phyloP scores from a whole-genome alignment of 2,888 invertebrate species.

The Tenthredo livida region DNA sequence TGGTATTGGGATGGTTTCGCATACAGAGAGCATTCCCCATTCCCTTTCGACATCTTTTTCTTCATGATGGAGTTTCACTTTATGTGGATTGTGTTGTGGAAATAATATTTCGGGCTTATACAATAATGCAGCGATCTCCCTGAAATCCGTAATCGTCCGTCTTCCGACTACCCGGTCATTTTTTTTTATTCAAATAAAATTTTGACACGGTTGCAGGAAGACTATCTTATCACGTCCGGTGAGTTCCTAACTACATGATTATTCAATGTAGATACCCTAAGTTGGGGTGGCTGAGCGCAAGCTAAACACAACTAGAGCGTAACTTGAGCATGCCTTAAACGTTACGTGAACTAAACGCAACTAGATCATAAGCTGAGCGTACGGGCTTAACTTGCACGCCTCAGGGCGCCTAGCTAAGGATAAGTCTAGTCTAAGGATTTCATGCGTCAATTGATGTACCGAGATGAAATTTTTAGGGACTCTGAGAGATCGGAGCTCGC shows the following conservation, averaged over 20 bases:
- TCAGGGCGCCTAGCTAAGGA: background rate
- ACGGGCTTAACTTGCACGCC: conserved; percentile 26
- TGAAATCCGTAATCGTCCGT: background rate
- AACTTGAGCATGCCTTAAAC: conserved; percentile 42
- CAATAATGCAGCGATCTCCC: background rate
- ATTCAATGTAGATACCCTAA: conserved; percentile 43
- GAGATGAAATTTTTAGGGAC: conserved; percentile 32
- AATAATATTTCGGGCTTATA: background rate
- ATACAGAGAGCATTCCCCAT: background rate
- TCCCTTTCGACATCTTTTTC: conserved; percentile 9
- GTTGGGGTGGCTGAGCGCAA: conserved; percentile 33
- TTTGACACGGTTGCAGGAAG: background rate
- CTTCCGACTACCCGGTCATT: background rate
- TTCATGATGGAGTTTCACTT: background rate
- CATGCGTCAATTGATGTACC: conserved; percentile 39
- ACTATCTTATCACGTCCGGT: conserved; percentile 24
- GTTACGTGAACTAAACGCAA: conserved; percentile 45
- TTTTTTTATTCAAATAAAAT: background rate
- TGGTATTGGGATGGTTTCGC: conserved; percentile 25
- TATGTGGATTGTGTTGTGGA: background rate
- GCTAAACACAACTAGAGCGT: conserved; percentile 46
- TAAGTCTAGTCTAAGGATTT: conserved; percentile 22
- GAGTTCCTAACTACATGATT: conserved; percentile 30
- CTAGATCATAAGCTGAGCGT: conserved; percentile 50
- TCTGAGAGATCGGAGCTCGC: background rate